phyloP scores from a whole-genome alignment of 2,797 vertebrate genomes.

The Sylvilagus floridanus region DNA sequence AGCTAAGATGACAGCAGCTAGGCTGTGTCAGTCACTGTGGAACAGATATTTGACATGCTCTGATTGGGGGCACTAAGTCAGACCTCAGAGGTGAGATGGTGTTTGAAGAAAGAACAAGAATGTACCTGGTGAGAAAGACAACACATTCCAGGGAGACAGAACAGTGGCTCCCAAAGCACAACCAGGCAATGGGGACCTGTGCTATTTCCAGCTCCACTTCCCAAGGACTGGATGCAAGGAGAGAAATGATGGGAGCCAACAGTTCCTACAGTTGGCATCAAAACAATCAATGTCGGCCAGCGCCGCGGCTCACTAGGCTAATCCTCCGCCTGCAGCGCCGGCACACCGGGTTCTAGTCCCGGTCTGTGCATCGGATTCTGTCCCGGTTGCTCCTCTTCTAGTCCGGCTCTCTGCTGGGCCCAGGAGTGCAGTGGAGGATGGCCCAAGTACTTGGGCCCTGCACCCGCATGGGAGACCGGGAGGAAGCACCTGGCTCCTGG shows the following conservation, averaged over 20 bases:
- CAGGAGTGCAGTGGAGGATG: no score
- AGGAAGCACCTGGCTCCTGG: no score
- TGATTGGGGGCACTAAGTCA: not conserved
- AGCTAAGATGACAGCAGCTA: not conserved
- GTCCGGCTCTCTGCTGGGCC: no score
- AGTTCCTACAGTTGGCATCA: constrained; percentile 1
- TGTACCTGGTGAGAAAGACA: not conserved
- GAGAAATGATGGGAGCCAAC: no score
- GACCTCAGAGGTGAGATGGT: not conserved
- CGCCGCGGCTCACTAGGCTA: no score
- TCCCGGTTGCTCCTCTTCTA: no score
- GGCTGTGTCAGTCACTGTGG: not conserved
- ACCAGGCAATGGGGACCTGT: not conserved
- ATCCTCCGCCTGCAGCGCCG: no score
- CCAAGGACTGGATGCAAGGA: not conserved
- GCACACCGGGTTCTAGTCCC: no score
- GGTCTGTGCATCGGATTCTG: no score
- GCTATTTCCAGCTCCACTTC: not conserved
- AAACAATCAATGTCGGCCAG: not conserved
- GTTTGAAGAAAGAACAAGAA: not conserved
- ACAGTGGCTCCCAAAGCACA: not conserved
- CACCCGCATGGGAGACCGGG: no score
- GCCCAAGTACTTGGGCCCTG: no score
- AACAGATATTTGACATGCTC: no score
- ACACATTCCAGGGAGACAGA: not conserved